Percentiles rank a stretch among this genome's conserved stretches.
These are phyloP conservation scores for Cydia amplana DNA, from an alignment of 1,140 invertebrate species.

Conservation along the genomic window DNA sequence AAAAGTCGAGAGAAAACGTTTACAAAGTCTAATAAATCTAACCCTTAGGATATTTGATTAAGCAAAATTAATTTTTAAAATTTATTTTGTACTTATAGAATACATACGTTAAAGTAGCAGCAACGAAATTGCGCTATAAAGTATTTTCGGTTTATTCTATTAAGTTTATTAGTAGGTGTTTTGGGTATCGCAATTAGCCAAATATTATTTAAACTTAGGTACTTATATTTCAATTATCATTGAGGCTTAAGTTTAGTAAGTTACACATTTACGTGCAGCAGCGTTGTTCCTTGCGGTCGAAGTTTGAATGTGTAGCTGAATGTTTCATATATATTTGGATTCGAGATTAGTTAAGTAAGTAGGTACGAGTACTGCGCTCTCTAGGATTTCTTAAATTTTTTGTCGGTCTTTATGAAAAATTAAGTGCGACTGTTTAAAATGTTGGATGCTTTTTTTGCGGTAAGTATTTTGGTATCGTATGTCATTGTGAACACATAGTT, in stretches of 20 bases:
- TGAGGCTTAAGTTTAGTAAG: not conserved
- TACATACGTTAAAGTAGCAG: not conserved
- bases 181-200: not conserved
- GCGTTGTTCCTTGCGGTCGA: not conserved
- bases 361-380: too few species aligned
- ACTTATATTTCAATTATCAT: not conserved
- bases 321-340: conserved; percentile 8
- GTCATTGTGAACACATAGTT: too few species aligned
- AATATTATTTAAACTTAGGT: not conserved
- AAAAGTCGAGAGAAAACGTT: conserved; percentile 46
- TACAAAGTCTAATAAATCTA: conserved; percentile 11
- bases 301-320: conserved; percentile 13
- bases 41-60: conserved; percentile 7
- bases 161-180: not conserved
- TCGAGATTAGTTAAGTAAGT: too few species aligned
- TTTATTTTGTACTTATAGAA: not conserved
- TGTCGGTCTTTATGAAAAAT: too few species aligned
- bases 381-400: too few species aligned
- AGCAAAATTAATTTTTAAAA: conserved; percentile 2
- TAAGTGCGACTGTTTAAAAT: too few species aligned
- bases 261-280: not conserved
- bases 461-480: too few species aligned
- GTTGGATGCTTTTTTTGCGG: too few species aligned
- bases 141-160: not conserved
- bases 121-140: not conserved